Percentiles rank a stretch among this genome's conserved stretches.
Evolutionary conservation across 2,888 invertebrate genomes (phyloP).

Genomic region (Polydrusus pterygomalis): DNA sequence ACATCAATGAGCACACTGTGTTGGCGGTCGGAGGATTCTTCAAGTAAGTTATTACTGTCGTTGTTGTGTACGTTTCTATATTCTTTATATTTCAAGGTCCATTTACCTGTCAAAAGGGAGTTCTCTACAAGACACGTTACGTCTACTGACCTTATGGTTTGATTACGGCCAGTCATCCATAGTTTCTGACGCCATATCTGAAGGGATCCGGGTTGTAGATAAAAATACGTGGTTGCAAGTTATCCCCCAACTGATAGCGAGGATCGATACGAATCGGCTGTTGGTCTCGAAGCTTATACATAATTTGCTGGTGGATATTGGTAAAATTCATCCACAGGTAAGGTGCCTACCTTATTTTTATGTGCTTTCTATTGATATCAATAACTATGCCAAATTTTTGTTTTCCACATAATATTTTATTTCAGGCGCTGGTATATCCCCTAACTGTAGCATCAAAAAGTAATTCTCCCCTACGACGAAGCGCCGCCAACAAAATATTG

Average conservation of each 20-base stretch:
- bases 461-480: constrained; percentile 86
- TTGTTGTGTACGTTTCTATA: neutral
- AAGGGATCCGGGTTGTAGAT: constrained; percentile 94
- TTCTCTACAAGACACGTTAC: constrained; percentile 95
- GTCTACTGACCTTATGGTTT: constrained; percentile 97
- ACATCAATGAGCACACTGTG: constrained; percentile 86
- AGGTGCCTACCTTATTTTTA: neutral
- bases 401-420: constrained; percentile 2
- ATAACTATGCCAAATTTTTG: too few species aligned
- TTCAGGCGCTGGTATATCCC: constrained; percentile 96
- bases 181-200: constrained; percentile 94
- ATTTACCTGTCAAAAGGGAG: constrained; percentile 94
- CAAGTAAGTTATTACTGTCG: constrained; percentile 63
- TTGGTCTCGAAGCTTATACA: constrained; percentile 94
- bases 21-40: constrained; percentile 97
- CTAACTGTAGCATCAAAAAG: constrained; percentile 98
- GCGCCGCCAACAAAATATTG: constrained; percentile 95
- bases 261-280: constrained; percentile 94
- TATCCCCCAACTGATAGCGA: constrained; percentile 97
- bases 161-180: constrained; percentile 96
- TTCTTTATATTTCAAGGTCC: constrained; percentile 76
- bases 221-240: constrained; percentile 99
- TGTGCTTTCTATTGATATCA: too few species aligned
- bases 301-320: constrained; percentile 95
- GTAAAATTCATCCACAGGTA: constrained; percentile 91